These are phyloP conservation scores for Boleophthalmus pectinirostris DNA, from an alignment of 2,113 vertebrate genomes.

Conservation along the genomic window DNA sequence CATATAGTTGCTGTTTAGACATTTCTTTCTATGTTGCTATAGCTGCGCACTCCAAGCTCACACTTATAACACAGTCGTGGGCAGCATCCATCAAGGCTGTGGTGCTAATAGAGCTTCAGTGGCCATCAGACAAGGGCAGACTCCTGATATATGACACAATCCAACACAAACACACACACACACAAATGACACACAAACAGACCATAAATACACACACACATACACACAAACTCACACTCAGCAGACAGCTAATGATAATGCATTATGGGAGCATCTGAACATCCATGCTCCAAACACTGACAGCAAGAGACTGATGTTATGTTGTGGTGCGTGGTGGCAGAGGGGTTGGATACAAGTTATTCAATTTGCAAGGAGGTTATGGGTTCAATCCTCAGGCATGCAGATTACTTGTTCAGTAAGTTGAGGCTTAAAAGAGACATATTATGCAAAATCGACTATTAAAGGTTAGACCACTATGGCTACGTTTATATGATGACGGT, in stretches of 20 bases:
- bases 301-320: slow-evolving; percentile 43
- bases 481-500: too few relatives aligned
- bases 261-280: slow-evolving; percentile 28
- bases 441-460: too few relatives aligned
- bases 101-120: slow-evolving; percentile 67
- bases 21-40: slow-evolving; percentile 17
- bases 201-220: slow-evolving; percentile 39
- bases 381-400: too few relatives aligned
- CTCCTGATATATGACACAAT: slow-evolving; percentile 65
- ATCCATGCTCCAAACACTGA: slow-evolving; percentile 40
- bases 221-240: slow-evolving; percentile 31
- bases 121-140: slow-evolving; percentile 65
- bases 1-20: not conserved
- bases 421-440: too few relatives aligned
- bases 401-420: too few relatives aligned
- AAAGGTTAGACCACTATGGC: too few relatives aligned
- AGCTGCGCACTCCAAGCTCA: slow-evolving; percentile 43
- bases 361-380: not conserved
- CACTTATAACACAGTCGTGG: slow-evolving; percentile 45
- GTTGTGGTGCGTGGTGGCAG: not conserved
- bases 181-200: slow-evolving; percentile 1
- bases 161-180: slow-evolving; percentile 46
- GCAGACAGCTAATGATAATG: slow-evolving; percentile 50
- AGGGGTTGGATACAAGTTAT: not conserved
- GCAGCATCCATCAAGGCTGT: slow-evolving; percentile 66